phyloP scores from a whole-genome alignment of 2,888 invertebrate genomes.

The Ochropleura plecta region DNA sequence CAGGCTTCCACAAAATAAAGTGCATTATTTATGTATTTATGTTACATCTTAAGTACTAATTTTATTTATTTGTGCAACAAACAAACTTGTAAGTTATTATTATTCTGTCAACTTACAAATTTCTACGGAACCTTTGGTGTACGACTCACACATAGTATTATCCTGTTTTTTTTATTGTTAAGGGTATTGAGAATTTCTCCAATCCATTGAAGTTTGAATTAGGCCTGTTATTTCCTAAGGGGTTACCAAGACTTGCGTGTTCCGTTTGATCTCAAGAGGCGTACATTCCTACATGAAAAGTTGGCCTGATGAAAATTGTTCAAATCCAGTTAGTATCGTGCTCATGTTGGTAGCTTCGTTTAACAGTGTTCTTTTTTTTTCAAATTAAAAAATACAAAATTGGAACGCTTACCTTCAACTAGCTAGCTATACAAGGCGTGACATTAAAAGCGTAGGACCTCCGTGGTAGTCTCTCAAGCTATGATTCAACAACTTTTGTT shows the following conservation, averaged over 20 bases:
- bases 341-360: background rate
- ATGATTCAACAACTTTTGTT: no score
- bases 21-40: no score
- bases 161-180: background rate
- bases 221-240: constrained; percentile 41
- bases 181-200: background rate
- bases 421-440: no score
- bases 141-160: background rate
- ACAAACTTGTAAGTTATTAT: no score
- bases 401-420: background rate
- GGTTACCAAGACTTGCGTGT: constrained; percentile 4
- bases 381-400: background rate
- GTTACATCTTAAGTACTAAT: no score
- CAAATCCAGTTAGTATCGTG: background rate
- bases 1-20: no score
- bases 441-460: no score
- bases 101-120: background rate
- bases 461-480: no score
- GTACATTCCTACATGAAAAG: constrained; percentile 6
- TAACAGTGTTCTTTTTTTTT: background rate
- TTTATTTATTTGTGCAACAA: no score
- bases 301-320: constrained; percentile 3
- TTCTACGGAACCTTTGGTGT: background rate
- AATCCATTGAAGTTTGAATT: constrained; percentile 25
- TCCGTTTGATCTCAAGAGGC: constrained; percentile 23